Evolutionary conservation across 1,140 invertebrate genomes (phyloP).

Genomic region (Telenomus remus): DNA sequence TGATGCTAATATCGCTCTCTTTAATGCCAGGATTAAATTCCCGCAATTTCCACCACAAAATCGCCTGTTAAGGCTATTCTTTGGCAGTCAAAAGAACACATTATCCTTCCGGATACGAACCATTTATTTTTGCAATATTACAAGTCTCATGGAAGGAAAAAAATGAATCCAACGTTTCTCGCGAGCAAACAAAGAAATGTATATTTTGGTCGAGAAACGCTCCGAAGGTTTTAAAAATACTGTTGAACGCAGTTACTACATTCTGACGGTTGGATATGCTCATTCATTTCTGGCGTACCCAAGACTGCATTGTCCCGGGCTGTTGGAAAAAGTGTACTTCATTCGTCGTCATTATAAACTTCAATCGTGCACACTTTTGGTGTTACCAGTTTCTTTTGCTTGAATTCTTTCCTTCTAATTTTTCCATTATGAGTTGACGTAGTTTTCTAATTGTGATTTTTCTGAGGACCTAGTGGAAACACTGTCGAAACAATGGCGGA

Average conservation of each 20-base stretch:
- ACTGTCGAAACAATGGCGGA: slow-evolving; percentile 22
- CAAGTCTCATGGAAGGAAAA: no score
- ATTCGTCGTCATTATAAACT: slow-evolving; percentile 52
- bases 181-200: neutral
- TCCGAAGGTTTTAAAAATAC: slow-evolving; percentile 22
- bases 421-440: slow-evolving; percentile 28
- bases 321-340: slow-evolving; percentile 24
- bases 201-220: slow-evolving; percentile 20
- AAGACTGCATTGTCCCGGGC: slow-evolving; percentile 38
- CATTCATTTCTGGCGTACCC: slow-evolving; percentile 44
- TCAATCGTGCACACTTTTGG: slow-evolving; percentile 36
- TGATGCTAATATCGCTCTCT: neutral
- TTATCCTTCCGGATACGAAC: no score
- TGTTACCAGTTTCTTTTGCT: slow-evolving; percentile 30
- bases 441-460: slow-evolving; percentile 16
- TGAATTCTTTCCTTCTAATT: slow-evolving; percentile 29
- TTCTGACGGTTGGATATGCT: slow-evolving; percentile 43
- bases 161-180: neutral
- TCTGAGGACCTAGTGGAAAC: slow-evolving; percentile 16
- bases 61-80: neutral
- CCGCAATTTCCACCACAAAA: neutral
- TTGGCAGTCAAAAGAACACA: neutral
- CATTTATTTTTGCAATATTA: no score
- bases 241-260: slow-evolving; percentile 39
- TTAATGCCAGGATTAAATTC: neutral